phyloP scores from a whole-genome alignment of 2,888 invertebrate genomes.

The Stegana nigrithorax region DNA sequence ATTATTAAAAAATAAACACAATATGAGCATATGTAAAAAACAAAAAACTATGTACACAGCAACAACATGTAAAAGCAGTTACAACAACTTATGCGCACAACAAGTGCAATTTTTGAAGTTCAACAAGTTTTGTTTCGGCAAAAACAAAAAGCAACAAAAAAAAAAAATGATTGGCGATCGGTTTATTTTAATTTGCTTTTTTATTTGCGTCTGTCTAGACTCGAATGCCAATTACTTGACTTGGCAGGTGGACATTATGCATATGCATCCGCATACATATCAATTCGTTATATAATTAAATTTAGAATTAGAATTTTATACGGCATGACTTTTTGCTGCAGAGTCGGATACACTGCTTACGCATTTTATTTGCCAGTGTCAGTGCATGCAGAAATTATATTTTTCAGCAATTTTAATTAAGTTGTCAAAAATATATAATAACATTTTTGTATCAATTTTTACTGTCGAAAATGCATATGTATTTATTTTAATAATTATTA shows the following conservation, averaged over 20 bases:
- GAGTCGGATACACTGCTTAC: too few species aligned
- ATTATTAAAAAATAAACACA: not conserved
- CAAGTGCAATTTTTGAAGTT: conserved; percentile 17
- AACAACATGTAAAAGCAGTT: not conserved
- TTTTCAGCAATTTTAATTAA: not conserved
- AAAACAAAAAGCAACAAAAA: conserved; percentile 18
- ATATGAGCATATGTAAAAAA: not conserved
- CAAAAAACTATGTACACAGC: too few species aligned
- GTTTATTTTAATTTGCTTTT: not conserved
- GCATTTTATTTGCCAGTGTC: too few species aligned
- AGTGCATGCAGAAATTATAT: too few species aligned
- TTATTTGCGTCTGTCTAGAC: not conserved
- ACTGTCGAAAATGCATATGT: not conserved
- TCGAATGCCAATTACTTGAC: too few species aligned
- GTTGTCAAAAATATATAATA: too few species aligned
- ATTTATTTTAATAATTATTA: not conserved
- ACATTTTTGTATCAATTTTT: not conserved
- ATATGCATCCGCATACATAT: too few species aligned
- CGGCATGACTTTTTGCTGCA: too few species aligned
- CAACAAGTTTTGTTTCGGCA: conserved; percentile 6
- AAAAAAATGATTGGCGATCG: not conserved
- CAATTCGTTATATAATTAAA: too few species aligned
- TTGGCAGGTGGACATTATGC: too few species aligned
- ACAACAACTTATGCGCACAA: not conserved
- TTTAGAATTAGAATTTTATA: too few species aligned